Evolutionary conservation across 2,888 invertebrate species (phyloP), one percentile per base, ranked within the genome.

Genomic region (Myathropa florea): DNA sequence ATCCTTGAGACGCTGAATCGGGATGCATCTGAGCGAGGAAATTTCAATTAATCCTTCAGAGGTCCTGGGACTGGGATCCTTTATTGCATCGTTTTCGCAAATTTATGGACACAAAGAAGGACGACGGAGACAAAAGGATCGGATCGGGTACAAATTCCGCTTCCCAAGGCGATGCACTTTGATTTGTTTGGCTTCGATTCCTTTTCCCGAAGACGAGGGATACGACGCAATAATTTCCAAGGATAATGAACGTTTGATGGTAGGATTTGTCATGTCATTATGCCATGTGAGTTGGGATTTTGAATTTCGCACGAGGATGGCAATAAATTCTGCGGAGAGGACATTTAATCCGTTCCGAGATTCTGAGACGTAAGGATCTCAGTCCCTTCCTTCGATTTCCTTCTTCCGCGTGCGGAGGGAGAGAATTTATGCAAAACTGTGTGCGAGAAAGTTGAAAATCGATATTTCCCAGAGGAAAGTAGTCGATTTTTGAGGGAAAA

Each of bases 191-290:
- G 81, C 81, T 85, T 76, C 71, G 63, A 77, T 76, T 46, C 18
- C 46, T 4, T 46, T 46, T 9, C 46, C 79, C n/a, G n/a, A n/a
- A n/a, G 60, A 26, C 36, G 53, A 24, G 21, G 64, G 59, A 18
- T 77, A 72, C 67, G 84, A 81, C 81, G 84, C 72, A 85, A 72
- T 85, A 77, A 64, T 68, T 85, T 36, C 72, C 81, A 68, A 81
- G 81, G 76, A 85, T 81, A 81, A 81, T 81, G 81, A 21, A 21
- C 36, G 14, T 64, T 75, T 71, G 24, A 59, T 73, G 68, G 61
- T 67, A 77, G 84, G 84, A 85, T 85, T 81, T 85, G 84, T 85
- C 81, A 81, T 85, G 84, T 85, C 84, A 85, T 85, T 85, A 81
- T 65, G 81, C 83, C 70, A 75, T 80, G 59, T 80, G 81, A 80